Evolutionary conservation across 2,888 invertebrate genomes (phyloP).

Genomic region (Exocentrus adspersus): DNA sequence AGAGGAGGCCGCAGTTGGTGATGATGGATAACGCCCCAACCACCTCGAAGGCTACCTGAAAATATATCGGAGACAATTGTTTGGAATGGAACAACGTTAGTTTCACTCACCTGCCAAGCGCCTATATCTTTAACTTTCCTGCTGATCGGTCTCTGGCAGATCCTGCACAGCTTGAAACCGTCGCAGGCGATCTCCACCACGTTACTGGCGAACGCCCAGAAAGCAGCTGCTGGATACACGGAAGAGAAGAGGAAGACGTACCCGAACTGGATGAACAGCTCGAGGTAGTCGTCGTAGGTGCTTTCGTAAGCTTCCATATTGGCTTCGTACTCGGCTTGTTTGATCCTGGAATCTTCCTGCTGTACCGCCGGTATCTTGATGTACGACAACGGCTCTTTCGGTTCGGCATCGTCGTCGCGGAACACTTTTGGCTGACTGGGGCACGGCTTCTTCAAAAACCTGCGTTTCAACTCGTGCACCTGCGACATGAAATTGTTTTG

Average conservation of each 20-base stretch:
- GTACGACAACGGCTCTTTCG: conserved; percentile 17
- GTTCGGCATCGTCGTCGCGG: conserved; percentile 24
- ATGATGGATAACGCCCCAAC: conserved; percentile 75
- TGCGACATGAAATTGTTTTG: no score
- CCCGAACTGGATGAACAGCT: conserved; percentile 83
- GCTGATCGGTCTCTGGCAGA: conserved; percentile 75
- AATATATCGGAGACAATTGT: not conserved
- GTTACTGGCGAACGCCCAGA: conserved; percentile 80
- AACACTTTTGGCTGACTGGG: conserved; percentile 39
- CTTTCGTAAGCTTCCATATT: conserved; percentile 78
- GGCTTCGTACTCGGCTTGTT: conserved; percentile 59
- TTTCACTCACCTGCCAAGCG: conserved; percentile 76
- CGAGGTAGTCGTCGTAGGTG: conserved; percentile 81
- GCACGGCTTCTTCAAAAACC: conserved; percentile 10
- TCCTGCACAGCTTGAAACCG: conserved; percentile 77
- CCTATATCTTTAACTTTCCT: conserved; percentile 75
- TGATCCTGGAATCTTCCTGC: conserved; percentile 63
- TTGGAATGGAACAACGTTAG: not conserved
- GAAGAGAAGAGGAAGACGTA: conserved; percentile 82
- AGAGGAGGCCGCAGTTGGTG: conserved; percentile 79
- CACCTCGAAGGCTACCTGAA: conserved; percentile 72
- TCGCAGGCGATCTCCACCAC: conserved; percentile 79
- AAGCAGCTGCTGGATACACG: conserved; percentile 79
- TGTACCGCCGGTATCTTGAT: conserved; percentile 60
- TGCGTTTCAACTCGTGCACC: conserved; percentile 1